These are phyloP conservation scores for Microdon myrmicae DNA, from an alignment of 2,888 invertebrate species.

Conservation along the genomic window DNA sequence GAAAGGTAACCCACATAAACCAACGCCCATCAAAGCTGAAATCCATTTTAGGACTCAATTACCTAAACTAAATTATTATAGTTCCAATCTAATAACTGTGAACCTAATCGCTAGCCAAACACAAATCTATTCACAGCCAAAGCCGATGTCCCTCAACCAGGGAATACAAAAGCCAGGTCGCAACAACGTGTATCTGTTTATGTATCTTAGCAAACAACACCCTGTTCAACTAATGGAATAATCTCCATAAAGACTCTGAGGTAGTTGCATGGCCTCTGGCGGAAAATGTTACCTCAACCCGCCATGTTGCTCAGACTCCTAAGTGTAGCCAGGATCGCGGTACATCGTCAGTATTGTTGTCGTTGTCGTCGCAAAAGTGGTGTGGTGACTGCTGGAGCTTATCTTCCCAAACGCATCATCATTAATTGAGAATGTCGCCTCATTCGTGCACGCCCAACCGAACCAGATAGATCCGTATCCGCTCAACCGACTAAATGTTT, in stretches of 20 bases:
- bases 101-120: conserved; percentile 51
- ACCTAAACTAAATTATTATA: conserved; percentile 50
- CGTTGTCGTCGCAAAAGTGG: conserved; percentile 3
- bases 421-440: conserved; percentile 52
- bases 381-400: conserved; percentile 44
- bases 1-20: no score
- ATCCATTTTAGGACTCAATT: conserved; percentile 49
- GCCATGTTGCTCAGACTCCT: neutral
- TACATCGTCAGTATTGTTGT: conserved; percentile 10
- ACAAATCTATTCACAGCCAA: conserved; percentile 29
- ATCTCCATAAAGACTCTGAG: conserved; percentile 49
- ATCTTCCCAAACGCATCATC: conserved; percentile 48
- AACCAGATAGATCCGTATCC: conserved; percentile 45
- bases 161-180: conserved; percentile 27
- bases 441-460: conserved; percentile 43
- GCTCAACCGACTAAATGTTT: conserved; percentile 23
- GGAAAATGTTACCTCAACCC: conserved; percentile 22
- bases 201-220: conserved; percentile 38
- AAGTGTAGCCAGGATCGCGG: no score
- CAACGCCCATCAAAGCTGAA: neutral
- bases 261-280: conserved; percentile 33
- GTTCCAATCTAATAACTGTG: conserved; percentile 52
- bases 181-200: conserved; percentile 24
- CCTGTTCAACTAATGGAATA: conserved; percentile 45
- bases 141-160: conserved; percentile 10